Evolutionary conservation across 2,113 vertebrate genomes (phyloP).

Genomic region (Chinchilla lanigera): DNA sequence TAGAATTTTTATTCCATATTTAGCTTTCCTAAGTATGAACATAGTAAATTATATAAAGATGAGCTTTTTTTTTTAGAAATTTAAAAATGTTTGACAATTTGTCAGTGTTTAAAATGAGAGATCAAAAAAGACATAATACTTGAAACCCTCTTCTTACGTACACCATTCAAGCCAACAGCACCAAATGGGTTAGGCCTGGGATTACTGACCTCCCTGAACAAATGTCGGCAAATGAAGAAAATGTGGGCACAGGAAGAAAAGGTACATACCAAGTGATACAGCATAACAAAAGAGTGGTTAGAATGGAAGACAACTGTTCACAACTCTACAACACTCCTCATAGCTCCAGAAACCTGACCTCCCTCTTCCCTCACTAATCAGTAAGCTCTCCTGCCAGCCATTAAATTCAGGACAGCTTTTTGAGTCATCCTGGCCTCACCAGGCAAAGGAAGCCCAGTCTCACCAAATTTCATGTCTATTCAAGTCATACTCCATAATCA

Average conservation of each 20-base stretch:
- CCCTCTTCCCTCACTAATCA: not conserved
- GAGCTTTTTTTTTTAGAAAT: slow-evolving; percentile 5
- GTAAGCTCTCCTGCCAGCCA: not conserved
- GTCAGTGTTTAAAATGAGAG: not conserved
- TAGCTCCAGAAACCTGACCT: not conserved
- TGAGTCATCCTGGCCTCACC: not conserved
- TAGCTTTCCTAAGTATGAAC: not conserved
- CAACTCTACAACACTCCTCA: not conserved
- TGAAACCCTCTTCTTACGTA: not conserved
- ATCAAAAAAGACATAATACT: not conserved
- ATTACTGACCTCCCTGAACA: not conserved
- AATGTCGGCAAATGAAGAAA: not conserved
- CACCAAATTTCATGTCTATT: not conserved
- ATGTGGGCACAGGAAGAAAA: not conserved
- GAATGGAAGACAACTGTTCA: not conserved
- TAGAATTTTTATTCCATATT: slow-evolving; percentile 14
- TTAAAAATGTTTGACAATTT: not conserved
- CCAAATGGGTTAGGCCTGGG: not conserved
- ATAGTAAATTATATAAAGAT: slow-evolving; percentile 12
- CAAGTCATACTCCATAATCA: not conserved
- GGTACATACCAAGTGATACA: rapidly evolving
- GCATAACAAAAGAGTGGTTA: not conserved
- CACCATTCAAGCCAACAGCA: not conserved
- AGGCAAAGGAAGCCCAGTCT: not conserved
- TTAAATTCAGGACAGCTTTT: not conserved